A percentile compares a stretch with the other conserved stretches of the same genome.
Evolutionary conservation across 2,113 vertebrate species (phyloP).

Genomic region (Thryonomys swinderianus): DNA sequence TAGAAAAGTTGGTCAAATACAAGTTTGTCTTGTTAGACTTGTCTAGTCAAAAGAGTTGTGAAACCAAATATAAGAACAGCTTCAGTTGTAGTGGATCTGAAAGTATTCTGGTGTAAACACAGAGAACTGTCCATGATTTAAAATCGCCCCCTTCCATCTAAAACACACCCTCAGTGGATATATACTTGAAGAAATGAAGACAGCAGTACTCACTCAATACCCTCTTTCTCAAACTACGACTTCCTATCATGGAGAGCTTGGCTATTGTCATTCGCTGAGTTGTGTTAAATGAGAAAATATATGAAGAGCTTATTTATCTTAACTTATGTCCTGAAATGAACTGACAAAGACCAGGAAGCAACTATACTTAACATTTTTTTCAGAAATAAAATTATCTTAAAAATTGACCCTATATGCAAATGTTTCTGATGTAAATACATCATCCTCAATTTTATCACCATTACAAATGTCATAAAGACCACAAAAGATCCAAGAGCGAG

Average conservation of each 20-base stretch:
- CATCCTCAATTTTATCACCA: slow-evolving; percentile 74
- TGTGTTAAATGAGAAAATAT: neutral
- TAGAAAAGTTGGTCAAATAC: slow-evolving; percentile 48
- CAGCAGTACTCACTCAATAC: neutral
- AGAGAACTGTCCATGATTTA: slow-evolving; percentile 45
- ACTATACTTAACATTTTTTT: neutral
- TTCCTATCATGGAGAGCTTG: neutral
- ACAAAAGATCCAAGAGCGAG: slow-evolving; percentile 78
- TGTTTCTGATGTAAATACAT: slow-evolving; percentile 76
- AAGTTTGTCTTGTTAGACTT: slow-evolving; percentile 22
- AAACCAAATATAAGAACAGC: neutral
- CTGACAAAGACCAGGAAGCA: neutral
- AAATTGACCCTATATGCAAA: slow-evolving; percentile 55
- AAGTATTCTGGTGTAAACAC: slow-evolving; percentile 35
- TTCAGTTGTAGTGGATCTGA: slow-evolving; percentile 23
- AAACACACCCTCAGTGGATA: neutral
- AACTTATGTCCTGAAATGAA: neutral
- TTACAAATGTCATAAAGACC: slow-evolving; percentile 81
- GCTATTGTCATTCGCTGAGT: neutral
- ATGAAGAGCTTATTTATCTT: too few relatives aligned
- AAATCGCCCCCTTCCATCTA: neutral
- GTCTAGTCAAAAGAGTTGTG: slow-evolving; percentile 1
- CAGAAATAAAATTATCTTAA: neutral
- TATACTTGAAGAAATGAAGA: slow-evolving; percentile 33
- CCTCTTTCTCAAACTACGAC: neutral